Conservation (phyloP, 2,888 invertebrate species). For the Pseudococcus longispinus region DNA sequence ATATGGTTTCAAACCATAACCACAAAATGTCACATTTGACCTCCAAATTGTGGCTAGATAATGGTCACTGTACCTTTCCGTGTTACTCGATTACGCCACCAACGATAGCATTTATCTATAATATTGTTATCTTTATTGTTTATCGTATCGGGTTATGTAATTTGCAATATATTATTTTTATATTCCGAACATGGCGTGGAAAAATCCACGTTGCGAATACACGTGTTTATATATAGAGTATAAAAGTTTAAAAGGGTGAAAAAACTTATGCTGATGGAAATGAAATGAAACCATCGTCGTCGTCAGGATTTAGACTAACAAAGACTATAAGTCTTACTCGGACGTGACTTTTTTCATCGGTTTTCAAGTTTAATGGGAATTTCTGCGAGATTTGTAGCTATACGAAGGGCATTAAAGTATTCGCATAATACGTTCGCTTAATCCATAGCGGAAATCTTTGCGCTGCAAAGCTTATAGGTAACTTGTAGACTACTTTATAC, state of each 20-base stretch:
- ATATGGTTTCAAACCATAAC: no score
- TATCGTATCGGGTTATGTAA: not conserved
- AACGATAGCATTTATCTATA: not conserved
- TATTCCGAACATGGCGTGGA: not conserved
- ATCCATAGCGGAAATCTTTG: slow-evolving; percentile 19
- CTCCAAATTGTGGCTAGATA: not conserved
- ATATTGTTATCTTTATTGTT: not conserved
- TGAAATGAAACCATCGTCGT: not conserved
- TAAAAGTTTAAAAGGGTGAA: slow-evolving; percentile 39
- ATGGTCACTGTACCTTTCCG: no score
- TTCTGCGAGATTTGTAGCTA: slow-evolving; percentile 33
- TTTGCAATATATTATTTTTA: not conserved
- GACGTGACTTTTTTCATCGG: slow-evolving; percentile 40
- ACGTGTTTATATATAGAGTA: not conserved
- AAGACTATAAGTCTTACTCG: slow-evolving; percentile 18
- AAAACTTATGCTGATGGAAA: not conserved
- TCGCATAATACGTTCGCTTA: slow-evolving; percentile 3
- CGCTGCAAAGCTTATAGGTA: not conserved
- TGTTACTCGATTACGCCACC: not conserved
- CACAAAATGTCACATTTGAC: not conserved
- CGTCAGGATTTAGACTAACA: not conserved
- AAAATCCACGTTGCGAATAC: not conserved
- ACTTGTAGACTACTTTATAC: not conserved
- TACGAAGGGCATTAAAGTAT: slow-evolving; percentile 18
- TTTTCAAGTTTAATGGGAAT: slow-evolving; percentile 37